Evolutionary conservation across 2,797 vertebrate species (phyloP).

Genomic region (Notoglanidium macrostoma): DNA sequence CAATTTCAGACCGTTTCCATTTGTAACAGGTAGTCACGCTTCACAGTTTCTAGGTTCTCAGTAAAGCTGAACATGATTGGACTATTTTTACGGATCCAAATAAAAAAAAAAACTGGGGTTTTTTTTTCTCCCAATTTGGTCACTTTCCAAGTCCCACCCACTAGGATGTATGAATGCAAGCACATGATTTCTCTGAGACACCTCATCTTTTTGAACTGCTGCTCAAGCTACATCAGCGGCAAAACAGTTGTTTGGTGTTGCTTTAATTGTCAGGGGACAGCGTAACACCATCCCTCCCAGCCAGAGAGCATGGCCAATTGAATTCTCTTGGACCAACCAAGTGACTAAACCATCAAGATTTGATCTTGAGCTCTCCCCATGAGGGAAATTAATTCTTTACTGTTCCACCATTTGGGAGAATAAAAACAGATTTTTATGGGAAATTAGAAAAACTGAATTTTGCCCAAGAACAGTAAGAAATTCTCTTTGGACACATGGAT

Average conservation of each 20-base stretch:
- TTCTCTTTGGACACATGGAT: neutral
- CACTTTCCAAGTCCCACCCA: neutral
- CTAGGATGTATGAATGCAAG: neutral
- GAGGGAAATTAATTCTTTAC: neutral
- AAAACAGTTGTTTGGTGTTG: neutral
- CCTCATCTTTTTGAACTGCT: neutral
- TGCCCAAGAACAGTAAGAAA: neutral
- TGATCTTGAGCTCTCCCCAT: neutral
- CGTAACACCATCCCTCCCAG: neutral
- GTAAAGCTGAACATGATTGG: neutral
- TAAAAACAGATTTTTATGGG: neutral
- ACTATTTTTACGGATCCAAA: neutral
- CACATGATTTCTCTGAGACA: neutral
- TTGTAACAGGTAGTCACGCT: neutral
- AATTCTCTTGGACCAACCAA: neutral
- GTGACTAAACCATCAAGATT: neutral
- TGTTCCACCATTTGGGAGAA: neutral
- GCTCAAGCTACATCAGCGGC: neutral
- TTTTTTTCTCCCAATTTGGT: neutral
- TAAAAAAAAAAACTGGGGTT: neutral
- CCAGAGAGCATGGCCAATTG: neutral
- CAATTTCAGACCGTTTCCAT: neutral
- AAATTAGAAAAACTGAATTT: neutral
- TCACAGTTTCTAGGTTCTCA: slow-evolving; percentile 10
- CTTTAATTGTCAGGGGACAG: neutral